Evolutionary conservation across 2,113 vertebrate genomes (phyloP).

Genomic region (Plotosus lineatus): DNA sequence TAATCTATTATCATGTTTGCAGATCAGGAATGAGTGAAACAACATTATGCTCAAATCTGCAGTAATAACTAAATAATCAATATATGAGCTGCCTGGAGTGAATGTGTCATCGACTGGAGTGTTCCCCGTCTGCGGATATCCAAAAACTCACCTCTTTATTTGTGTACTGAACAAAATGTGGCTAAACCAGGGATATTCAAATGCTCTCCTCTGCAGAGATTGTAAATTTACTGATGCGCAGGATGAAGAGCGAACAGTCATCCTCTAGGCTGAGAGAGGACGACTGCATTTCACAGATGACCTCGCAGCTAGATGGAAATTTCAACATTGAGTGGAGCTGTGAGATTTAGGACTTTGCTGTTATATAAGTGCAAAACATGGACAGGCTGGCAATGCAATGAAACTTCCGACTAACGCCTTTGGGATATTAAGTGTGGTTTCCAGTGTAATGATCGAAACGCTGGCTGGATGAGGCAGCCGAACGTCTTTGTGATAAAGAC

Average conservation of each 20-base stretch:
- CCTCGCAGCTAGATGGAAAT: not conserved
- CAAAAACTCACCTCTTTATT: not conserved
- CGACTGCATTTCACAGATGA: conserved; percentile 16
- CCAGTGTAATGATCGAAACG: not conserved
- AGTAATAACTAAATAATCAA: not conserved
- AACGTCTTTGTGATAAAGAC: not conserved
- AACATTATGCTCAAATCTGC: not conserved
- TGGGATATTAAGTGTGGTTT: not conserved
- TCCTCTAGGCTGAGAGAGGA: not conserved
- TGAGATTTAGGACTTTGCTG: not conserved
- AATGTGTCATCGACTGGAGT: not conserved
- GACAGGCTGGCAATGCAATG: not conserved
- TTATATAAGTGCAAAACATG: not conserved
- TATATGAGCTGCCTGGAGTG: not conserved
- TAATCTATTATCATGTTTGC: not conserved
- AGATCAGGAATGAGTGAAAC: not conserved
- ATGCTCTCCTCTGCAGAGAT: conserved; percentile 51
- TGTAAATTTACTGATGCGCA: conserved; percentile 51
- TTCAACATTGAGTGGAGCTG: not conserved
- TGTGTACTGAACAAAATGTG: conserved; percentile 5
- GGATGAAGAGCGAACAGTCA: not conserved
- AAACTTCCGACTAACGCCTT: not conserved
- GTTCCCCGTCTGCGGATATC: not conserved
- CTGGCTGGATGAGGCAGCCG: not conserved
- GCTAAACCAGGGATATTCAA: conserved; percentile 41